These are phyloP conservation scores for Vidua chalybeata DNA, from an alignment of 2,113 vertebrate genomes.

Conservation along the genomic window DNA sequence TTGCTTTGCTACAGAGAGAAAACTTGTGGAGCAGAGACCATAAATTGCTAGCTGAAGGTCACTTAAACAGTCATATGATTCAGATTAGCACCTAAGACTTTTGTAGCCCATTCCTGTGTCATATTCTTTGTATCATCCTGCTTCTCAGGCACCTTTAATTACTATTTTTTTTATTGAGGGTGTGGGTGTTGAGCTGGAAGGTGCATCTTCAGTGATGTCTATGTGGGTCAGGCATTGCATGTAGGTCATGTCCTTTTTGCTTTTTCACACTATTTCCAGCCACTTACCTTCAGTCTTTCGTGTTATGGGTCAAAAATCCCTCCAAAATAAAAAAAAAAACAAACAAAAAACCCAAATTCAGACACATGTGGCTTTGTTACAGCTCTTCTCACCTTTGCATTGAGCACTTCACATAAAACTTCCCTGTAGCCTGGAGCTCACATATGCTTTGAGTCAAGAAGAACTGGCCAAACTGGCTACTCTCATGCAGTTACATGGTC, in stretches of 20 bases:
- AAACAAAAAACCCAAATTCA: background rate
- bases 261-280: background rate
- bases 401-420: background rate
- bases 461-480: background rate
- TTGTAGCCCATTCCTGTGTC: background rate
- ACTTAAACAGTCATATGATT: background rate
- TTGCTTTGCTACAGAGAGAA: background rate
- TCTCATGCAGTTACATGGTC: background rate
- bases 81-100: background rate
- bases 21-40: background rate
- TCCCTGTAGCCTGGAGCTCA: background rate
- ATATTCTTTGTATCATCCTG: background rate
- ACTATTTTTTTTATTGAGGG: background rate
- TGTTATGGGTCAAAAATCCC: background rate
- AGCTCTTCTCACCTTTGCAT: background rate
- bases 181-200: background rate
- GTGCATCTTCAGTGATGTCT: background rate
- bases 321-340: background rate
- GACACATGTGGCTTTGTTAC: background rate
- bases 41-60: background rate
- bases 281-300: background rate
- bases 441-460: background rate
- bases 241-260: background rate
- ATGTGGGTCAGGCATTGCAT: background rate
- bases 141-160: background rate